Percentiles rank a stretch among this genome's conserved stretches.
These are phyloP conservation scores for Ara ararauna DNA, from an alignment of 2,797 vertebrate genomes.

Conservation along the genomic window DNA sequence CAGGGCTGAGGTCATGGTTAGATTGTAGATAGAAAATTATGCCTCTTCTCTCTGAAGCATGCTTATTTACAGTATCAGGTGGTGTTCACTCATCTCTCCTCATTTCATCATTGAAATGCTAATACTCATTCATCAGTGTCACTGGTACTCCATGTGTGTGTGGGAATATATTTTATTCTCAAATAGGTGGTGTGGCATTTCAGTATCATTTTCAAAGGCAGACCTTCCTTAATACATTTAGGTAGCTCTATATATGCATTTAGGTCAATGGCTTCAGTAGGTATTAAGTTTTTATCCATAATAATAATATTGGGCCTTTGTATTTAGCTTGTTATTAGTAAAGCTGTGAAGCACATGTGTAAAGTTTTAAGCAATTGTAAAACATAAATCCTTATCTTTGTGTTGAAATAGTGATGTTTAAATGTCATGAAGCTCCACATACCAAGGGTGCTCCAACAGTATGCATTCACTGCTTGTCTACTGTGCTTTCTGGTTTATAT, in stretches of 20 bases:
- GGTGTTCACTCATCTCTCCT: conserved; percentile 53
- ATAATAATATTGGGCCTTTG: not conserved
- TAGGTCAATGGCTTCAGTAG: not conserved
- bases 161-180: not conserved
- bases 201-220: conserved; percentile 1
- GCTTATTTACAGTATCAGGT: conserved; percentile 63
- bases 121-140: conserved; percentile 65
- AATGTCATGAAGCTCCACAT: not conserved
- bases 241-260: not conserved
- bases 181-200: not conserved
- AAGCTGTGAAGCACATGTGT: not conserved
- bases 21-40: conserved; percentile 46
- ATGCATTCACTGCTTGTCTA: not conserved
- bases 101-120: conserved; percentile 60
- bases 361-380: not conserved
- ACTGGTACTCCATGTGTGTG: not conserved
- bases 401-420: conserved; percentile 11
- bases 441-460: not conserved
- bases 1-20: conserved; percentile 51
- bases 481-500: not conserved
- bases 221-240: not conserved
- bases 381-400: not conserved
- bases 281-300: not conserved
- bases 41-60: conserved; percentile 27
- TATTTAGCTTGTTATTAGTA: not conserved